Conservation (phyloP, 1,140 invertebrate genomes). For the Anagrus nilaparvatae region DNA sequence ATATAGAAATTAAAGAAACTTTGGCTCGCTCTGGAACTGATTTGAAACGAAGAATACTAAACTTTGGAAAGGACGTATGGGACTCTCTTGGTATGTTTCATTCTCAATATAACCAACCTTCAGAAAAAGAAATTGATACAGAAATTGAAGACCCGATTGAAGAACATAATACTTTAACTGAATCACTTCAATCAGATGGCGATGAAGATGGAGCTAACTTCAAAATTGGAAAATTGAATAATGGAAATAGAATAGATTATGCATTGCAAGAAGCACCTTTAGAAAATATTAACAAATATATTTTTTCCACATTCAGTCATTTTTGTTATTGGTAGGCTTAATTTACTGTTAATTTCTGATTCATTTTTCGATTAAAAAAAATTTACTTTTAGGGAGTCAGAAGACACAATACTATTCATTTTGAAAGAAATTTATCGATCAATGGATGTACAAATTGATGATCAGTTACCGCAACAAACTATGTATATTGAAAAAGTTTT, state of each 20-base stretch:
- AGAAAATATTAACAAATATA: slow-evolving; percentile 93
- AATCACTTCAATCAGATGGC: slow-evolving; percentile 29
- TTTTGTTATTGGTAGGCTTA: slow-evolving; percentile 83
- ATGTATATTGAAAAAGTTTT: slow-evolving; percentile 50
- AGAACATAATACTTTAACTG: slow-evolving; percentile 26
- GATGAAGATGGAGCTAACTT: slow-evolving; percentile 44
- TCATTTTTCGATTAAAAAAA: too few relatives aligned
- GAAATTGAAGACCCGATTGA: slow-evolving; percentile 46
- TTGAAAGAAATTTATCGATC: slow-evolving; percentile 81
- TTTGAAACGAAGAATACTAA: slow-evolving; percentile 79
- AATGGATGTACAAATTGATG: slow-evolving; percentile 63
- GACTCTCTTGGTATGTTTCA: slow-evolving; percentile 53
- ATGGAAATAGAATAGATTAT: slow-evolving; percentile 82
- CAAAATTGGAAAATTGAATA: slow-evolving; percentile 71
- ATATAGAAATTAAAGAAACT: slow-evolving; percentile 82
- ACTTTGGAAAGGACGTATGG: slow-evolving; percentile 80
- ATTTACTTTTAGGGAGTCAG: slow-evolving; percentile 69
- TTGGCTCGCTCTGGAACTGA: slow-evolving; percentile 82
- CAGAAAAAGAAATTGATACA: slow-evolving; percentile 50
- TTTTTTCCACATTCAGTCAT: slow-evolving; percentile 89
- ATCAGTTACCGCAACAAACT: slow-evolving; percentile 54
- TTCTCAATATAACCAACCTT: slow-evolving; percentile 32
- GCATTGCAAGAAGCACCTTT: slow-evolving; percentile 93
- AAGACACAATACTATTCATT: slow-evolving; percentile 89
- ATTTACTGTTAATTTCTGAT: slow-evolving; percentile 5